Evolutionary conservation across 1,140 invertebrate species (phyloP), one percentile per base, ranked within the genome.

Genomic region (Rhopalosiphum padi): DNA sequence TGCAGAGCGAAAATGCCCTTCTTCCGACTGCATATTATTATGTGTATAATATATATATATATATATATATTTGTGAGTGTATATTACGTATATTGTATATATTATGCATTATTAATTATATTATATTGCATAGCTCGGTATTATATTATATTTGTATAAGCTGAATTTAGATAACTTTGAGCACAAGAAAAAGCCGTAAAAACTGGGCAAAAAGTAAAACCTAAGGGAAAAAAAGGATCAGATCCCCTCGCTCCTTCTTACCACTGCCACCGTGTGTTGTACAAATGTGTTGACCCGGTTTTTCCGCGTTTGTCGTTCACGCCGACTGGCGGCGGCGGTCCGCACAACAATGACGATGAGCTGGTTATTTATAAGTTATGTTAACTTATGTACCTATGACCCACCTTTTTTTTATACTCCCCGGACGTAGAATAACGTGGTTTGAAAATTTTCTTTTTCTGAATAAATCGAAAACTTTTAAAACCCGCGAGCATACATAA

Each of bases 291-390:
- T 77, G 60, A 77, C 60, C 60, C 60, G 60, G 60, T 77, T 77
- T 77, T 77, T n/a, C 30, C 5, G n/a, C 4, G 60, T 77, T 77
- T n/a, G 60, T 77, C 60, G 60, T 77, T 77, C 15, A 77, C 15
- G 30, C 60, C 15, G n/a, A 77, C 30, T 15, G 60, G 15, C 15
- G 60, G 15, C 15, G 60, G 15, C 15, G 30, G 11, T 77, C 60
- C 60, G 15, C n/a, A 21, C 30, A 35, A 77, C 4, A 77, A 77
- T n/a, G 60, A 77, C 60, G 30, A 77, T n/a, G 60, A 77, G 60
- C 60, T 77, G 60, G 60, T 77, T 77, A 77, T 77, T 77, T 77
- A 77, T 77, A 77, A n/a, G 60, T 77, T 77, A 77, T 77, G 60
- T 77, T 77, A 77, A 77, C 60, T 77, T 77, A 77, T n/a, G 60